Evolutionary conservation across 2,113 vertebrate species (phyloP).

Genomic region (Perca fluviatilis): DNA sequence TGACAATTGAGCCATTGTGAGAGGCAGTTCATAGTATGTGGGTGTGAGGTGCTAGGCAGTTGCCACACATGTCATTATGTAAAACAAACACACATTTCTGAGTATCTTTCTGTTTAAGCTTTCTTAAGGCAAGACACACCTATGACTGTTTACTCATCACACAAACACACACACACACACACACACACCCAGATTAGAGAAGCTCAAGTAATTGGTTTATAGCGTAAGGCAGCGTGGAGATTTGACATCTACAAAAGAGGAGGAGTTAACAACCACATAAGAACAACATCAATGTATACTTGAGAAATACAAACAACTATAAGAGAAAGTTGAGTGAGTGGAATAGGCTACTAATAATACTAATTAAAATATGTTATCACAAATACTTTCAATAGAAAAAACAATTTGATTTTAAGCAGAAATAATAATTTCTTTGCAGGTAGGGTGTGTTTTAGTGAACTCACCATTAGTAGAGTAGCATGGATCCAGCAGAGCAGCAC

Average conservation of each 20-base stretch:
- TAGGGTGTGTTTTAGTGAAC: slow-evolving; percentile 39
- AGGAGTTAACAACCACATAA: slow-evolving; percentile 46
- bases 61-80: background rate
- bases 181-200: slow-evolving; percentile 64
- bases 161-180: slow-evolving; percentile 3
- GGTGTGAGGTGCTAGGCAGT: background rate
- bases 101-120: background rate
- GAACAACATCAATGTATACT: background rate
- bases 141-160: background rate
- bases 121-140: slow-evolving; percentile 3
- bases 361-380: background rate
- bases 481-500: slow-evolving; percentile 35
- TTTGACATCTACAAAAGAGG: slow-evolving; percentile 52
- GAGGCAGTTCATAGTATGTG: background rate
- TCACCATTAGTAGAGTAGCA: slow-evolving; percentile 63
- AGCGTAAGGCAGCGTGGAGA: slow-evolving; percentile 61
- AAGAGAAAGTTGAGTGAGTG: background rate
- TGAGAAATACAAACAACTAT: background rate
- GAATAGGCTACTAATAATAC: background rate
- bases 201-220: slow-evolving; percentile 78
- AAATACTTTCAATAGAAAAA: background rate
- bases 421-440: background rate
- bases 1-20: background rate
- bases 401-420: background rate
- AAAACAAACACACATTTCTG: slow-evolving; percentile 3